A percentile compares a stretch with the other conserved stretches of the same genome.
These are phyloP conservation scores for Antedon mediterranea DNA, from an alignment of 53 echinoderm and acorn worm genomes.

Conservation along the genomic window DNA sequence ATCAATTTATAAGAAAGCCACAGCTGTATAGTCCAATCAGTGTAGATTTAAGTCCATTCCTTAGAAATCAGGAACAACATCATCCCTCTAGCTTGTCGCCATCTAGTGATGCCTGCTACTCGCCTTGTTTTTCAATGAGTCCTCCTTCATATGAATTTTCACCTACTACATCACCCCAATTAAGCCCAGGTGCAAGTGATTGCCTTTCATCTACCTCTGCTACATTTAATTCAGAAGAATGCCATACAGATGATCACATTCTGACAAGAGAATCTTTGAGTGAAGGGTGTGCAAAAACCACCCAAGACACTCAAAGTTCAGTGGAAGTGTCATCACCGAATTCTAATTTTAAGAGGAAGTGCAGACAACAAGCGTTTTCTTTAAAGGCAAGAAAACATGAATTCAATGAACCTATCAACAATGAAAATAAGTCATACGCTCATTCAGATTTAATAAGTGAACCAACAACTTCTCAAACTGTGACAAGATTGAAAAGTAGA, in stretches of 20 bases:
- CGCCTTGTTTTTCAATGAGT: neutral
- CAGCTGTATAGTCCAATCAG: constrained; percentile 7
- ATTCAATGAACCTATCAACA: no score
- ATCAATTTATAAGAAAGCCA: constrained; percentile 10
- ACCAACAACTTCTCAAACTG: neutral
- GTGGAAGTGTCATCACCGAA: neutral
- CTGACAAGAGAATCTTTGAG: no score
- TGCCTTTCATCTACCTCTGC: neutral
- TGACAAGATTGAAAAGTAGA: constrained; percentile 13
- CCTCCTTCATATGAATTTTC: constrained; percentile 16
- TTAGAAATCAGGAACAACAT: neutral
- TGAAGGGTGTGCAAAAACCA: no score
- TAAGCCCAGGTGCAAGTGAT: neutral
- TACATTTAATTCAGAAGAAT: neutral
- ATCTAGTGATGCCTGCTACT: constrained; percentile 9
- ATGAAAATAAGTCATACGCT: neutral
- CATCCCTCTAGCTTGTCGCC: constrained; percentile 30
- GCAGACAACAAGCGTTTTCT: neutral
- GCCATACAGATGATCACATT: no score
- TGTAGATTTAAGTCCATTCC: neutral
- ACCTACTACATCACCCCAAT: constrained; percentile 8
- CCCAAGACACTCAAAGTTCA: neutral
- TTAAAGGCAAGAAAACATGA: neutral
- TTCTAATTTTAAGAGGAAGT: neutral
- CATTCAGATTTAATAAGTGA: no score